These are phyloP conservation scores for Caenorhabditis sinica DNA, from an alignment of 2,888 invertebrate species.

Conservation along the genomic window DNA sequence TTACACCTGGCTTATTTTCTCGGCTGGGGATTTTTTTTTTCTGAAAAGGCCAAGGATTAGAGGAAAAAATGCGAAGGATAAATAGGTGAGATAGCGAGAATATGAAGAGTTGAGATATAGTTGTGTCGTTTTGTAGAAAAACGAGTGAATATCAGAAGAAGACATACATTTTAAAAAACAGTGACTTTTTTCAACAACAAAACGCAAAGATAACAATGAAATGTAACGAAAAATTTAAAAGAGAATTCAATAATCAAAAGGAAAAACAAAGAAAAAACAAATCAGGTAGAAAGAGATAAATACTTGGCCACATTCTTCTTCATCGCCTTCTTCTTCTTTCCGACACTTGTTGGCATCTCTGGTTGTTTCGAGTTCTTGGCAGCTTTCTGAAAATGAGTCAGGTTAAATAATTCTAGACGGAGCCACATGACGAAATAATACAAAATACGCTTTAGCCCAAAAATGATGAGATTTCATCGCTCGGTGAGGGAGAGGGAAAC, in stretches of 20 bases:
- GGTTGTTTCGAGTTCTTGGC: constrained; percentile 56
- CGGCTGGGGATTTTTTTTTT: not conserved
- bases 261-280: constrained; percentile 3
- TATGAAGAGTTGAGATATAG: constrained; percentile 18
- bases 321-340: constrained; percentile 67
- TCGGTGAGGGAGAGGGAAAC: too few species aligned
- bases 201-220: constrained; percentile 28
- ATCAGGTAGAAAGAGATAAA: constrained; percentile 61
- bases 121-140: constrained; percentile 4
- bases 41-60: constrained; percentile 5
- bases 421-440: constrained; percentile 25
- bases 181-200: constrained; percentile 25
- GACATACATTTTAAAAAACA: not conserved
- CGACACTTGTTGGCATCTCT: constrained; percentile 49
- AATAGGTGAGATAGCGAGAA: not conserved
- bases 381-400: constrained; percentile 40
- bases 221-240: constrained; percentile 19
- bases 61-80: not conserved
- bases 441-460: constrained; percentile 33
- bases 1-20: constrained; percentile 8
- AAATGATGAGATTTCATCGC: constrained; percentile 28
- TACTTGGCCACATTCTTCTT: constrained; percentile 70
- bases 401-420: not conserved
- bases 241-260: too few species aligned
- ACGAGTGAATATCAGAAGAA: not conserved